phyloP scores from a whole-genome alignment of 2,113 vertebrate species.

The Dunckerocampus dactyliophorus region DNA sequence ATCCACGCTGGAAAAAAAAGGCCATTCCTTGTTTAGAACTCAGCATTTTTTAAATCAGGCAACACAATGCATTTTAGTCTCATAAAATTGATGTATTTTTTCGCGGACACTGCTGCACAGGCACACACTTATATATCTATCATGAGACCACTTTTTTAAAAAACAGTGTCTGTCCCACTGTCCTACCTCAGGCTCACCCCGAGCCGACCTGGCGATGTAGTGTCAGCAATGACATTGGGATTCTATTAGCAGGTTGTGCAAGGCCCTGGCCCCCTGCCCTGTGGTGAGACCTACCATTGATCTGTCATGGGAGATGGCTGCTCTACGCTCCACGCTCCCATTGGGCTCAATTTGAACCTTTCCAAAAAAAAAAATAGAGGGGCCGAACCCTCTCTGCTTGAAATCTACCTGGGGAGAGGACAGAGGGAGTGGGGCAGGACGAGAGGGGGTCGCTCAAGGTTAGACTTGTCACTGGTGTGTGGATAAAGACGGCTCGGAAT shows the following conservation, averaged over 20 bases:
- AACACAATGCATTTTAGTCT: too few relatives aligned
- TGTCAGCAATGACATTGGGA: slow-evolving; percentile 77
- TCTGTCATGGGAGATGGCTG: slow-evolving; percentile 78
- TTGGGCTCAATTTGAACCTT: slow-evolving; percentile 69
- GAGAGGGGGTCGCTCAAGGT: slow-evolving; percentile 63
- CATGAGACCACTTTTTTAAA: slow-evolving; percentile 15
- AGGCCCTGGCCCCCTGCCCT: slow-evolving; percentile 69
- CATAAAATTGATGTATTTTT: not conserved
- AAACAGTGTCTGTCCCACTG: slow-evolving; percentile 47
- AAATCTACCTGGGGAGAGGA: slow-evolving; percentile 56
- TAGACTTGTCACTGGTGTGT: slow-evolving; percentile 46
- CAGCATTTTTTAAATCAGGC: too few relatives aligned
- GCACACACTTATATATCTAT: slow-evolving; percentile 20
- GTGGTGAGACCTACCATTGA: slow-evolving; percentile 77
- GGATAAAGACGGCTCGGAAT: slow-evolving; percentile 63
- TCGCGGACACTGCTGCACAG: slow-evolving; percentile 4
- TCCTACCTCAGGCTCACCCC: slow-evolving; percentile 60
- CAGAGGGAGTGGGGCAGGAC: slow-evolving; percentile 16
- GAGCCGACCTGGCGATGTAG: slow-evolving; percentile 58
- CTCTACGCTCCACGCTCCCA: slow-evolving; percentile 60
- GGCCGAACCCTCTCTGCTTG: slow-evolving; percentile 46
- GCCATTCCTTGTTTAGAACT: too few relatives aligned
- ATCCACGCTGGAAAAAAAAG: too few relatives aligned
- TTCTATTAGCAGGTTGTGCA: slow-evolving; percentile 73
- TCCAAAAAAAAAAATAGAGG: slow-evolving; percentile 56